Percentiles rank a stretch among this genome's conserved stretches.
Evolutionary conservation across 2,888 invertebrate species (phyloP).

Genomic region (Agrochola lota): DNA sequence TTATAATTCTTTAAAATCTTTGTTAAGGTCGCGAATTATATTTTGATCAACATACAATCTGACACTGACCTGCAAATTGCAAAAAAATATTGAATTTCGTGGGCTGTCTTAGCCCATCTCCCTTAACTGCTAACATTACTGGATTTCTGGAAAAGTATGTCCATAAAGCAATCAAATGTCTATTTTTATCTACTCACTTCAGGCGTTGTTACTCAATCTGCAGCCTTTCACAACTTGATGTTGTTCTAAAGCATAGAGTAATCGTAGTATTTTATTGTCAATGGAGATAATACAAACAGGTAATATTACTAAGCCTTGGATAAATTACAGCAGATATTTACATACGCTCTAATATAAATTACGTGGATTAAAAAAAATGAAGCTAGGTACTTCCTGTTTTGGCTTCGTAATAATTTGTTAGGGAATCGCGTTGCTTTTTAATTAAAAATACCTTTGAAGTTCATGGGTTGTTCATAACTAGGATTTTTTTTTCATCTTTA

Average conservation of each 20-base stretch:
- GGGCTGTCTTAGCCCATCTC: not conserved
- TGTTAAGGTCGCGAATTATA: too few species aligned
- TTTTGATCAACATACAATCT: too few species aligned
- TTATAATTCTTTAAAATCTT: too few species aligned
- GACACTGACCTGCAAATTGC: too few species aligned
- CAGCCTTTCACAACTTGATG: conserved; percentile 5
- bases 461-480: not conserved
- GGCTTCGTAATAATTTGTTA: conserved; percentile 9
- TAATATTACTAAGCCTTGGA: conserved; percentile 3
- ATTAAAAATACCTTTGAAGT: not conserved
- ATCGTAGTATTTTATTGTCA: not conserved
- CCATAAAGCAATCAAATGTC: too few species aligned
- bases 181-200: conserved; percentile 16
- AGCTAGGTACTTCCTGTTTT: not conserved
- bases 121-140: not conserved
- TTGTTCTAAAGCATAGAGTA: conserved; percentile 7
- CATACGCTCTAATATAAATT: conserved; percentile 6
- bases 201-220: conserved; percentile 1
- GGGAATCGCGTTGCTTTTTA: not conserved
- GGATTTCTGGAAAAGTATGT: not conserved
- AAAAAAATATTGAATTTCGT: not conserved
- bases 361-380: not conserved
- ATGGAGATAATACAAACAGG: not conserved
- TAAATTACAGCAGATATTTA: conserved; percentile 4
- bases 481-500: not conserved